Evolutionary conservation across 2,113 vertebrate genomes (phyloP), one percentile per base, ranked within the genome.

Genomic region (Stegostoma tigrinum): DNA sequence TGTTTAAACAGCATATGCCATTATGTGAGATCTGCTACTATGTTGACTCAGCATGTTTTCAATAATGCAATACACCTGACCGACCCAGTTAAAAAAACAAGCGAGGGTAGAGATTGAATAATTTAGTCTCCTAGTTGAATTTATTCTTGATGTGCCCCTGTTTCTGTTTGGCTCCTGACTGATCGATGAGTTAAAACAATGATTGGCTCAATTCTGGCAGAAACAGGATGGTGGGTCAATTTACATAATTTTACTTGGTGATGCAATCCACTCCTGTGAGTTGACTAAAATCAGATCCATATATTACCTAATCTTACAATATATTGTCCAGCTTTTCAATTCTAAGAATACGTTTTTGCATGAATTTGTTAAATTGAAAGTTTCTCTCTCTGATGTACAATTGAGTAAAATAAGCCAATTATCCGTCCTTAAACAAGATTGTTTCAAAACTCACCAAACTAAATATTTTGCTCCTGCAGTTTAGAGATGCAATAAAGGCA

Each of bases 401-500:
- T 14, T 64, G 30, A 64, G 14, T 34, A 91, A 66, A 93, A 66
- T 91, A 91, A 64, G 15, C 14, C 55, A 91, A 19, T n/a, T 61
- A 91, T 64, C 61, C 2, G n/a, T 21, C 30, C 64, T 91, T 91
- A 91, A 38, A 64, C 30, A 19, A 93, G 55, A 38, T 93, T 93
- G 66, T 67, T 93, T 66, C 61, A 66, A 93, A 93, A 93, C 66
- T 93, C 89, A 93, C 34, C 23, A n/a, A 66, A 19, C 12, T 66
- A 66, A 64, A 66, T 21, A 66, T 67, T 93, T 93, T 64, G 30
- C 30, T 38, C 89, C 61, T 93, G 61, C 38, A 38, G 61, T 93
- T 93, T 66, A 93, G 64, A 38, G 61, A 66, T 42, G 61, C 5
- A 93, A 93, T 93, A 93, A 93, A 66, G 61, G 89, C 89, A 66